Percentiles rank a stretch among this genome's conserved stretches.
Evolutionary conservation across 2,888 invertebrate species (phyloP).

Genomic region (Unio delphinus): DNA sequence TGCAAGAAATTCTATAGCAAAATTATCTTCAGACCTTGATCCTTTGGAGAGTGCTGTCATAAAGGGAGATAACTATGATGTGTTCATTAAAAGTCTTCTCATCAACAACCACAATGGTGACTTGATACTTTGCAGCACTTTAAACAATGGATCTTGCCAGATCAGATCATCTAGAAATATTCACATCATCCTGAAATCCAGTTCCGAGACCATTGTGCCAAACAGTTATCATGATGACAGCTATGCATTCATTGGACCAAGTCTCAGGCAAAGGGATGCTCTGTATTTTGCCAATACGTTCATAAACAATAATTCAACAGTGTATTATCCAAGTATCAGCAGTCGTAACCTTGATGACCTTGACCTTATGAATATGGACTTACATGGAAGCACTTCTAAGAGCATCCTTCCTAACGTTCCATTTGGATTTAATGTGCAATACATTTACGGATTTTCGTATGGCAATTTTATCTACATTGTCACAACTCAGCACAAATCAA

Average conservation of each 20-base stretch:
- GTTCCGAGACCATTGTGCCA: conserved; percentile 86
- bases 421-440: conserved; percentile 92
- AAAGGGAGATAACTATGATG: conserved; percentile 81
- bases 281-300: conserved; percentile 72
- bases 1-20: conserved; percentile 91
- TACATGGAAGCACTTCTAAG: conserved; percentile 34
- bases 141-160: conserved; percentile 76
- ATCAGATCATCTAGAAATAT: conserved; percentile 88
- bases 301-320: too few relatives aligned
- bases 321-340: conserved; percentile 83
- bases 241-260: conserved; percentile 94
- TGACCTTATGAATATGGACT: conserved; percentile 84
- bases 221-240: conserved; percentile 95
- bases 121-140: conserved; percentile 91
- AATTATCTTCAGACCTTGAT: conserved; percentile 89
- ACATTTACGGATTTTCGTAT: conserved; percentile 95
- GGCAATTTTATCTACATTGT: conserved; percentile 97
- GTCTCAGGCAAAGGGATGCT: conserved; percentile 82
- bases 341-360: conserved; percentile 88
- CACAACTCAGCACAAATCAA: conserved; percentile 86
- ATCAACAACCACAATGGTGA: conserved; percentile 89
- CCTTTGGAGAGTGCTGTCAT: conserved; percentile 80
- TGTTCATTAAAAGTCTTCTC: conserved; percentile 91
- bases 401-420: conserved; percentile 77
- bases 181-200: conserved; percentile 84